A percentile compares a stretch with the other conserved stretches of the same genome.
phyloP scores from a whole-genome alignment of 2,797 vertebrate genomes.

The Margarornis squamiger region DNA sequence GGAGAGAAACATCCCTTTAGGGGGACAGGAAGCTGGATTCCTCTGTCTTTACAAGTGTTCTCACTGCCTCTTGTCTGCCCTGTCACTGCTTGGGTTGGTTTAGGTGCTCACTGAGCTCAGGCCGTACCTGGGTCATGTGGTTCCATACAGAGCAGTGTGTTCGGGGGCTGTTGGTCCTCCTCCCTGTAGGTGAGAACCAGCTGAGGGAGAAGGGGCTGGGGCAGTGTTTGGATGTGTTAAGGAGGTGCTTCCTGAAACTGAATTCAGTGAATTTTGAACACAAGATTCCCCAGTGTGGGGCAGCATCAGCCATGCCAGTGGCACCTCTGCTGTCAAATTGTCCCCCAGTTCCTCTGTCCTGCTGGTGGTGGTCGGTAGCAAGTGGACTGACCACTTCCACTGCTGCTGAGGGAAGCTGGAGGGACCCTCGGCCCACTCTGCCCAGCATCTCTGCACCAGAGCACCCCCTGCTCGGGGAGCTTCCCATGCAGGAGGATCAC shows the following conservation, averaged over 20 bases:
- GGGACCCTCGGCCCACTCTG: accelerated
- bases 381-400: accelerated
- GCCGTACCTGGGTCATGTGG: neutral
- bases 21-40: neutral
- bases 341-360: neutral
- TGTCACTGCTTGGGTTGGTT: neutral
- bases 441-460: neutral
- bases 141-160: neutral
- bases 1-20: neutral
- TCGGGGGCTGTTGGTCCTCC: neutral
- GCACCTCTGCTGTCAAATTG: accelerated
- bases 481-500: accelerated
- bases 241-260: neutral
- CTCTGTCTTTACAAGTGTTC: neutral
- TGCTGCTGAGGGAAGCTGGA: accelerated
- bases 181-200: neutral
- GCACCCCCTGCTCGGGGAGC: accelerated
- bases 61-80: neutral
- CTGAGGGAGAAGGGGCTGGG: neutral
- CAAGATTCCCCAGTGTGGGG: accelerated
- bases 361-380: neutral
- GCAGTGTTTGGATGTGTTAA: accelerated
- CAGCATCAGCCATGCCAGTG: neutral
- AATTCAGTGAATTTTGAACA: neutral
- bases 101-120: neutral